Evolutionary conservation across 1,140 invertebrate species (phyloP).

Genomic region (Stratiolaelaps scimitus): DNA sequence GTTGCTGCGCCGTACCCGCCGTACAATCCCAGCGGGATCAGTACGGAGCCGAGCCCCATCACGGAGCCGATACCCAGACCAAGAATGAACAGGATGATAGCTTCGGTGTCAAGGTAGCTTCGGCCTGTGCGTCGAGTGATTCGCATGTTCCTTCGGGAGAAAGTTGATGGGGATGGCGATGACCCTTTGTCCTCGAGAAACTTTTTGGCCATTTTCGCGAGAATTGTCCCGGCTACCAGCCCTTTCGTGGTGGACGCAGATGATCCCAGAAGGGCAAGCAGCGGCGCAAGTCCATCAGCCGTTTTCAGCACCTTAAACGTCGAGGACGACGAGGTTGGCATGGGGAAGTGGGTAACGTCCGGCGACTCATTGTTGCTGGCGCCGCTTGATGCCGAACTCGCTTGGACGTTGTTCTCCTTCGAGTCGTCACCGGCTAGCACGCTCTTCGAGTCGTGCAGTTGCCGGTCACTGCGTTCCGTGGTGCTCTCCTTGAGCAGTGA

Average conservation of each 20-base stretch:
- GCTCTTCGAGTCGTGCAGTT: not conserved
- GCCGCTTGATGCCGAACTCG: not conserved
- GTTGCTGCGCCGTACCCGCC: not conserved
- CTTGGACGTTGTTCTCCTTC: not conserved
- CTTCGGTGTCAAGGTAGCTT: slow-evolving; percentile 17
- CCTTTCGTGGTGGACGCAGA: slow-evolving; percentile 3
- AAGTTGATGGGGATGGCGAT: no score
- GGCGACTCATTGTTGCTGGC: not conserved
- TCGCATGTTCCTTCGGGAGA: not conserved
- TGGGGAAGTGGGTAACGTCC: not conserved
- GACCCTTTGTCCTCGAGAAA: not conserved
- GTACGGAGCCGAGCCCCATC: slow-evolving; percentile 2
- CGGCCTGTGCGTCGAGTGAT: not conserved
- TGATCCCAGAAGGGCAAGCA: not conserved
- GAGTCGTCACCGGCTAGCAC: not conserved
- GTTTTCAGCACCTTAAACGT: not conserved
- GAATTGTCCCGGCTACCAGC: not conserved
- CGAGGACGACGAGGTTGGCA: not conserved
- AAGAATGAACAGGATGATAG: slow-evolving; percentile 14
- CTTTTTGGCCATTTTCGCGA: slow-evolving; percentile 11
- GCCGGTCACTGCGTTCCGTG: not conserved
- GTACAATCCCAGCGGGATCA: not conserved
- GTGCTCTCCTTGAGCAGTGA: not conserved
- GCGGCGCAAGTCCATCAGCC: not conserved
- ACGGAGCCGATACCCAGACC: slow-evolving; percentile 14